Conservation (phyloP, 2,888 invertebrate species). For the Aromia moschata region DNA sequence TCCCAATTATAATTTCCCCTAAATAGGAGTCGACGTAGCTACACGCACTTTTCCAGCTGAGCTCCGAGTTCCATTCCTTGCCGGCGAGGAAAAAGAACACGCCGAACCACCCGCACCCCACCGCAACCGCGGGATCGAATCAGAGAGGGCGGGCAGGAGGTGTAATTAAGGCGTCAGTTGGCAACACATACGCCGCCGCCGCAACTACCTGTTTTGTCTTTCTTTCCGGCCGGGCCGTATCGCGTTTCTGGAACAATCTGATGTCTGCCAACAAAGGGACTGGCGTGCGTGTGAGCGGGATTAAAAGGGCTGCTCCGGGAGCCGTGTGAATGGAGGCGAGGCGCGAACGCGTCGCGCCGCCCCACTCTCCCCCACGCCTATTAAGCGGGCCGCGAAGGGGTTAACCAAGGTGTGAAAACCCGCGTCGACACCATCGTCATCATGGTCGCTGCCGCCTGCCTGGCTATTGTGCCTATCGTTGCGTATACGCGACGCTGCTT, state of each 20-base stretch:
- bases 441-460: conserved; percentile 47
- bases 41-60: too few relatives aligned
- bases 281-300: conserved; percentile 26
- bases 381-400: conserved; percentile 40
- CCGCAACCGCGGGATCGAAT: conserved; percentile 6
- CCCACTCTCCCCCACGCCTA: conserved; percentile 28
- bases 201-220: conserved; percentile 37
- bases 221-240: conserved; percentile 27
- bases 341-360: conserved; percentile 31
- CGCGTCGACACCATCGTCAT: too few relatives aligned
- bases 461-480: conserved; percentile 38
- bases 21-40: too few relatives aligned
- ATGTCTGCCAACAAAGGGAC: conserved; percentile 28
- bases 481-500: too few relatives aligned
- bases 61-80: too few relatives aligned
- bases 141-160: too few relatives aligned
- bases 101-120: too few relatives aligned
- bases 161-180: conserved; percentile 27
- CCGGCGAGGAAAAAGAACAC: too few relatives aligned
- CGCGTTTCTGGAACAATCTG: conserved; percentile 28
- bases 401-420: conserved; percentile 55
- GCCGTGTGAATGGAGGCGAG: conserved; percentile 32
- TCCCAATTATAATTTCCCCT: too few relatives aligned
- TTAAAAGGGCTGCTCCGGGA: conserved; percentile 34
- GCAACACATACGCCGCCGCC: conserved; percentile 16